These are phyloP conservation scores for Numenius phaeopus DNA, from an alignment of 2,797 vertebrate genomes.

Conservation along the genomic window DNA sequence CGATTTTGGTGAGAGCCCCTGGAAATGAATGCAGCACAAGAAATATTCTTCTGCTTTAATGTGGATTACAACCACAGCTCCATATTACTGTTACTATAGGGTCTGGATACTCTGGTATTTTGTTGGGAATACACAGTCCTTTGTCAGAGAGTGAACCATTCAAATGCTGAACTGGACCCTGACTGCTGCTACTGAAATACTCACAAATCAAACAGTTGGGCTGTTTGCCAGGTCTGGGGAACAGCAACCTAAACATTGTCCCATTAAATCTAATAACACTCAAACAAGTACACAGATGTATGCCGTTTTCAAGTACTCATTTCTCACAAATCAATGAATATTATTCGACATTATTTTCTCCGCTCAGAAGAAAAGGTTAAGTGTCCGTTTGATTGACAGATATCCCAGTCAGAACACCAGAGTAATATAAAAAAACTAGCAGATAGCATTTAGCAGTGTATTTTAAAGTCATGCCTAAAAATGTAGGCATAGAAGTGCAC, in stretches of 20 bases:
- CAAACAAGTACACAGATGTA: background rate
- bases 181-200: background rate
- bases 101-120: background rate
- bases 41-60: background rate
- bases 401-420: background rate
- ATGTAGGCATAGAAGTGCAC: background rate
- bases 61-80: background rate
- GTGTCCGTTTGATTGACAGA: background rate
- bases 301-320: background rate
- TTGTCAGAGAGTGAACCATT: background rate
- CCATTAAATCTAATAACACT: background rate
- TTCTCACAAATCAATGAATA: background rate
- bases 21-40: background rate
- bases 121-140: background rate
- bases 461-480: conserved; percentile 54
- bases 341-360: background rate
- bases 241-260: background rate
- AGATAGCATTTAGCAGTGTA: background rate
- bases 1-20: background rate
- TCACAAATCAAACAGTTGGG: background rate
- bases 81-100: background rate
- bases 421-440: background rate
- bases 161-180: background rate
- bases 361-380: conserved; percentile 16
- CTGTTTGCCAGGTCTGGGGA: background rate